These are phyloP conservation scores for Glyptemys insculpta DNA, from an alignment of 2,797 vertebrate species.

Conservation along the genomic window DNA sequence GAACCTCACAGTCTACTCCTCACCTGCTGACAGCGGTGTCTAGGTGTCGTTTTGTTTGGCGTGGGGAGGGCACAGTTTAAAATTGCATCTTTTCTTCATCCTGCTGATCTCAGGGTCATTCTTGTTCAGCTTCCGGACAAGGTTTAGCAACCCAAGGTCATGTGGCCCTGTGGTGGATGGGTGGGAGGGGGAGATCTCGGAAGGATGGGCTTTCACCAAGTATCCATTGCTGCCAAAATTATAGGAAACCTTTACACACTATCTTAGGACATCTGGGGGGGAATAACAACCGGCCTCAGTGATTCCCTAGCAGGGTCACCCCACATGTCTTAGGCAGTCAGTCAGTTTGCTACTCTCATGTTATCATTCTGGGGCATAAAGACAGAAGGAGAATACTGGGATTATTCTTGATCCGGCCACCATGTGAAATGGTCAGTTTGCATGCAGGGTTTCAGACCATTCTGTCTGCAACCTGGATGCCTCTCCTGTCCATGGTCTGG, in stretches of 20 bases:
- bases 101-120: neutral
- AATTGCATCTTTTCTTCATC: neutral
- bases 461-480: neutral
- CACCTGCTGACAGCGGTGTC: neutral
- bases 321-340: neutral
- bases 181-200: neutral
- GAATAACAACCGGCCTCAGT: accelerated
- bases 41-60: neutral
- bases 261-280: neutral
- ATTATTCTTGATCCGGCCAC: neutral
- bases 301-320: neutral
- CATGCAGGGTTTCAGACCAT: neutral
- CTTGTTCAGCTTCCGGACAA: neutral
- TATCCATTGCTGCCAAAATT: neutral
- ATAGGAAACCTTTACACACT: neutral
- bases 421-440: neutral
- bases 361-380: neutral
- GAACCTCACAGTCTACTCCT: neutral
- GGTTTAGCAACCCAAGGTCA: neutral
- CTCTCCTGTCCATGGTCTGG: accelerated
- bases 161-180: accelerated
- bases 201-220: neutral
- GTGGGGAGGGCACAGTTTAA: accelerated
- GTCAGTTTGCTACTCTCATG: neutral
- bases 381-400: accelerated